phyloP scores from a whole-genome alignment of 2,797 vertebrate genomes.

The Pachyuromys duprasi region DNA sequence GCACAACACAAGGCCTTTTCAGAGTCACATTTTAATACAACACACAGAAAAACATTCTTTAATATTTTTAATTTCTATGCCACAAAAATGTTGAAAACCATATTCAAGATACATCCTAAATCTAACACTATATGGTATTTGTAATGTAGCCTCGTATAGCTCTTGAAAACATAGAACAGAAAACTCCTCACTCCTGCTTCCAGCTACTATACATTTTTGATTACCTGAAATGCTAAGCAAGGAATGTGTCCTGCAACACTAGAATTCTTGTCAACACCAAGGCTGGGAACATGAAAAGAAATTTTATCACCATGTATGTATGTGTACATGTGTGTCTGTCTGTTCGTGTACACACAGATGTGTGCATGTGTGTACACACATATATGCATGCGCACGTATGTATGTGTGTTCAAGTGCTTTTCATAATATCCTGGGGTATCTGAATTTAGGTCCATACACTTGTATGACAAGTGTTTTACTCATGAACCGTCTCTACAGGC shows the following conservation, averaged over 20 bases:
- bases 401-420: not conserved
- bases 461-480: not conserved
- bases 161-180: not conserved
- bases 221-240: conserved; percentile 23
- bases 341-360: not conserved
- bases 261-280: not conserved
- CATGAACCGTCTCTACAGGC: not conserved
- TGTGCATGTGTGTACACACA: not conserved
- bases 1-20: conserved; percentile 2
- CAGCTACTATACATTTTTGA: not conserved
- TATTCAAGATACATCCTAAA: not conserved
- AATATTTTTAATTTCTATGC: conserved; percentile 21
- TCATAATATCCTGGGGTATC: not conserved
- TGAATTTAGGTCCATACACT: not conserved
- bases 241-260: not conserved
- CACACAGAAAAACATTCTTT: not conserved
- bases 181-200: not conserved
- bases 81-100: not conserved
- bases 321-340: not conserved
- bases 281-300: not conserved
- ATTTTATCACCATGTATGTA: not conserved
- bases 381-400: not conserved
- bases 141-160: not conserved
- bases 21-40: not conserved
- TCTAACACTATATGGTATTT: not conserved